Base-by-base conservation (phyloP, 2,888 invertebrate species). In the Lasioglossum calceatum region DNA sequence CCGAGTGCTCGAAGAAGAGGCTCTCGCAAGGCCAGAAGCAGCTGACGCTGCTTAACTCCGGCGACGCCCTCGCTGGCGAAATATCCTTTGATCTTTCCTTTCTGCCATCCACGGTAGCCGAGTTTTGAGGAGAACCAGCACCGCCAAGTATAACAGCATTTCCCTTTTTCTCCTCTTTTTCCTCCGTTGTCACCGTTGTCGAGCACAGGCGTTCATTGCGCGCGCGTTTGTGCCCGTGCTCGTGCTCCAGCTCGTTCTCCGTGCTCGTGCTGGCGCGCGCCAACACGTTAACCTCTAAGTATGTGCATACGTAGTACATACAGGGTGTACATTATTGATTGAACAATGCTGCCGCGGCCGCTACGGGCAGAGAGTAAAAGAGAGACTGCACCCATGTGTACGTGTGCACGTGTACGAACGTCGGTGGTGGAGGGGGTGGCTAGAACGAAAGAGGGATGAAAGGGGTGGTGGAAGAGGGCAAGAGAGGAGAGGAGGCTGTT, bases 41-140 rank as follows among this genome's bases (percentile, higher is more conserved):
- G 94, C 94, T 94, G 94, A 94, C 94, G 90, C 89, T 93, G 94
- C 94, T 93, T 90, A 93, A 94, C 93, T 91, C 89, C 90, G 82
- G 87, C 86, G 85, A 84, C 90, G 84, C 89, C 86, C 91, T 91
- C 84, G 87, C 82, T 85, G 79, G 61, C 85, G 87, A 90, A 90
- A 85, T 87, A 92, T 91, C 91, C 93, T 94, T 94, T 94, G 94
- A 94, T 94, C 92, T 94, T 91, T 89, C 91, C 87, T 89, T 85
- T 82, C 85, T 75, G 84, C 77, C 88, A 70, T 77, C 79, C 82
- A 67, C 83, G 81, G 73, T 79, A 72, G 78, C 61, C 77, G 58
- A 61, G 61, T 83, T 84, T 81, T 58, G 81, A 77, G 77, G 64
- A 79, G 67, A 78, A 71, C 70, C 70, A 23, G 42, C 54, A 54